Percentiles rank a stretch among this genome's conserved stretches.
Evolutionary conservation across 1,140 invertebrate genomes (phyloP).

Genomic region (Habropoda laboriosa): DNA sequence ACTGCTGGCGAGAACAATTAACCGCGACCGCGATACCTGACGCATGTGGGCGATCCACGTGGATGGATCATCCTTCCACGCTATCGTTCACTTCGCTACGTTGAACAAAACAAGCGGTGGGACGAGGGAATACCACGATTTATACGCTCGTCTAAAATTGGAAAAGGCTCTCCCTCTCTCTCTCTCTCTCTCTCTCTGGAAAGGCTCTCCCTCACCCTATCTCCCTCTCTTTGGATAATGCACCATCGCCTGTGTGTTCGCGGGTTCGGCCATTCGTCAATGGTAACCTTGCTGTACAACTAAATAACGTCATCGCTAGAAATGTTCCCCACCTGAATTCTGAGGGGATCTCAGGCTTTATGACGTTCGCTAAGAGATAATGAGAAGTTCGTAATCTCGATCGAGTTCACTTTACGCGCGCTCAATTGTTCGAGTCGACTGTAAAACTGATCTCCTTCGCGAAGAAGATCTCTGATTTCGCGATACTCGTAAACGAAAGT

Average conservation of each 20-base stretch:
- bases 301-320: not conserved
- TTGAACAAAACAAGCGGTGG: conserved; percentile 30
- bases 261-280: conserved; percentile 4
- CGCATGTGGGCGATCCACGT: conserved; percentile 60
- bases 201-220: too few species aligned
- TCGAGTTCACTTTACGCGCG: too few species aligned
- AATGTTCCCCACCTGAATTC: too few species aligned
- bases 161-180: not conserved
- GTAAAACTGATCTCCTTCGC: too few species aligned
- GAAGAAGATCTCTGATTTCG: too few species aligned
- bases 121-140: conserved; percentile 22
- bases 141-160: conserved; percentile 5
- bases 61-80: conserved; percentile 19
- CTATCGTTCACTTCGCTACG: conserved; percentile 19
- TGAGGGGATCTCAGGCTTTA: too few species aligned
- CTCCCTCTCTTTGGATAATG: not conserved
- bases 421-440: too few species aligned
- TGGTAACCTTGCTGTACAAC: not conserved
- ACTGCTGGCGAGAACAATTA: conserved; percentile 58
- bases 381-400: too few species aligned
- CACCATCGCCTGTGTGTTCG: not conserved
- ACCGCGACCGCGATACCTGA: conserved; percentile 57
- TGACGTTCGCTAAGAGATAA: too few species aligned
- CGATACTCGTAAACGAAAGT: too few species aligned
- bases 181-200: too few species aligned